phyloP scores from a whole-genome alignment of 2,797 vertebrate species.

The Moxostoma hubbsi region DNA sequence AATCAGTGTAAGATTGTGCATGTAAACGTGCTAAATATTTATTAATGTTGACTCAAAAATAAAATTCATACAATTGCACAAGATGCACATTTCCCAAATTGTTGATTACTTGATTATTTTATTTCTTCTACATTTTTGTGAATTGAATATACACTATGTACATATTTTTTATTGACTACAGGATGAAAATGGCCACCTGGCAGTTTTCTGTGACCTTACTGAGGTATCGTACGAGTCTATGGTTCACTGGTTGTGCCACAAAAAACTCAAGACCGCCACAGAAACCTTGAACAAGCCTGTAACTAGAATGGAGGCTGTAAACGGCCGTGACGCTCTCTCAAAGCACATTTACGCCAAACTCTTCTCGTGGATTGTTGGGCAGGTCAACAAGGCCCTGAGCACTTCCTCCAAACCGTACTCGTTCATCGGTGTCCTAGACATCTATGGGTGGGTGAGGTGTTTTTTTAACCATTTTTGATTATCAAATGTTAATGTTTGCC shows the following conservation, averaged over 20 bases:
- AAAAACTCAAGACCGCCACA: conserved; percentile 87
- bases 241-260: conserved; percentile 95
- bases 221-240: conserved; percentile 90
- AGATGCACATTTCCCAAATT: too few relatives aligned
- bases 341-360: conserved; percentile 94
- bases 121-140: background rate
- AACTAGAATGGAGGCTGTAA: conserved; percentile 84
- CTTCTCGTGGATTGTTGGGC: conserved; percentile 89
- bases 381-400: conserved; percentile 88
- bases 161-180: conserved; percentile 63
- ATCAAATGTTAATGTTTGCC: too few relatives aligned
- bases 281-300: conserved; percentile 93
- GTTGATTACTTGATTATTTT: background rate
- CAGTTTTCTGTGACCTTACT: conserved; percentile 91
- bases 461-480: too few relatives aligned
- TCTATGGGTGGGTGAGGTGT: conserved; percentile 87
- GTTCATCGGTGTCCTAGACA: conserved; percentile 96
- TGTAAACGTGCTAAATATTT: too few relatives aligned
- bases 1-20: too few relatives aligned
- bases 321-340: conserved; percentile 91
- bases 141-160: background rate
- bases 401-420: conserved; percentile 85
- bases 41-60: too few relatives aligned
- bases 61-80: background rate
- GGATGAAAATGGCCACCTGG: conserved; percentile 86